Evolutionary conservation across 2,888 invertebrate species (phyloP).

Genomic region (Oscheius sp.): DNA sequence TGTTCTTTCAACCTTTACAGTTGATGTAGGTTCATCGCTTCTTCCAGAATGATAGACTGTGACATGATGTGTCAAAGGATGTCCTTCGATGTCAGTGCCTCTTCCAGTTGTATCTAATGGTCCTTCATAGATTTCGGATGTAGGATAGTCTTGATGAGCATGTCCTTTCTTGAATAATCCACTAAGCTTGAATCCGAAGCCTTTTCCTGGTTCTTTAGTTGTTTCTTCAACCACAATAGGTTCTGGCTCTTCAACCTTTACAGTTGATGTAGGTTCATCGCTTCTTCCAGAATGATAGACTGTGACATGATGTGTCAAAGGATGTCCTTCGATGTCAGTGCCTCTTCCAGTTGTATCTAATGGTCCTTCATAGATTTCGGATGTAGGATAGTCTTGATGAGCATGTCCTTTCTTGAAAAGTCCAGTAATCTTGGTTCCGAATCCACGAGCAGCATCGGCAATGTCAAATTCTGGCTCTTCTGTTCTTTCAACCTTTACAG

Average conservation of each 20-base stretch:
- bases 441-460: constrained; percentile 2
- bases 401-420: constrained; percentile 46
- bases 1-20: constrained; percentile 1
- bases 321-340: constrained; percentile 41
- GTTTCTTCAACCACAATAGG: neutral
- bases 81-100: constrained; percentile 31
- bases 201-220: neutral
- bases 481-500: neutral
- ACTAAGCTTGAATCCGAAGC: constrained; percentile 36
- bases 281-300: constrained; percentile 39
- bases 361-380: constrained; percentile 46
- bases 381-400: constrained; percentile 46
- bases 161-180: constrained; percentile 36
- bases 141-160: constrained; percentile 44
- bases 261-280: constrained; percentile 30
- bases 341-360: constrained; percentile 35
- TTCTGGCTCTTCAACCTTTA: neutral
- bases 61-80: constrained; percentile 38
- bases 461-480: constrained; percentile 8
- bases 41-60: constrained; percentile 41
- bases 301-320: constrained; percentile 41
- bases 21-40: constrained; percentile 29
- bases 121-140: constrained; percentile 34
- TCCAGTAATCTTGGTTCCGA: constrained; percentile 37
- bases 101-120: constrained; percentile 34